phyloP scores from a whole-genome alignment of 2,113 vertebrate species.

The Tapirus terrestris region DNA sequence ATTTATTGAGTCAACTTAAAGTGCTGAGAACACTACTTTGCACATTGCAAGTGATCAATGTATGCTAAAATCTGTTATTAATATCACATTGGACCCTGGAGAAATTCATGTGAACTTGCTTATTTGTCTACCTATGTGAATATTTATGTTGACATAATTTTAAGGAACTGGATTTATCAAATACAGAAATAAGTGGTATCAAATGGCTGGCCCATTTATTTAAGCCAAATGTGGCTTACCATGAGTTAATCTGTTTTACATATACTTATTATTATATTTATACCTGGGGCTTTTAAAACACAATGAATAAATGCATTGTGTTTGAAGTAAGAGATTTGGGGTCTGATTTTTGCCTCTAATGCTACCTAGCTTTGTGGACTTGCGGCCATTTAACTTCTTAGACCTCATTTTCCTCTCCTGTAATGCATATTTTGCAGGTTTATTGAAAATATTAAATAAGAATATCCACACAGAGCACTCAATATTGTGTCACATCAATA shows the following conservation, averaged over 20 bases:
- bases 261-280: not conserved
- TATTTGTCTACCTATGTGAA: not conserved
- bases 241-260: not conserved
- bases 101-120: not conserved
- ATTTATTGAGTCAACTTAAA: not conserved
- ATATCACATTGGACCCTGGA: not conserved
- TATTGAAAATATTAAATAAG: slow-evolving; percentile 7
- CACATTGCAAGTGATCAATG: not conserved
- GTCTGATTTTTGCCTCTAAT: not conserved
- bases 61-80: not conserved
- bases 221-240: not conserved
- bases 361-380: not conserved
- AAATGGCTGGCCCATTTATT: not conserved
- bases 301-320: not conserved
- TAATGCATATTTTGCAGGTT: not conserved
- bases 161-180: not conserved
- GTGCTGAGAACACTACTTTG: not conserved
- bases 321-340: not conserved
- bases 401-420: not conserved
- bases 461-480: not conserved
- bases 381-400: not conserved
- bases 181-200: not conserved
- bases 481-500: not conserved
- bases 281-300: not conserved
- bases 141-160: not conserved